A percentile compares a stretch with the other conserved stretches of the same genome.
phyloP scores from a whole-genome alignment of 2,888 invertebrate species.

The Rhaphigaster nebulosa region DNA sequence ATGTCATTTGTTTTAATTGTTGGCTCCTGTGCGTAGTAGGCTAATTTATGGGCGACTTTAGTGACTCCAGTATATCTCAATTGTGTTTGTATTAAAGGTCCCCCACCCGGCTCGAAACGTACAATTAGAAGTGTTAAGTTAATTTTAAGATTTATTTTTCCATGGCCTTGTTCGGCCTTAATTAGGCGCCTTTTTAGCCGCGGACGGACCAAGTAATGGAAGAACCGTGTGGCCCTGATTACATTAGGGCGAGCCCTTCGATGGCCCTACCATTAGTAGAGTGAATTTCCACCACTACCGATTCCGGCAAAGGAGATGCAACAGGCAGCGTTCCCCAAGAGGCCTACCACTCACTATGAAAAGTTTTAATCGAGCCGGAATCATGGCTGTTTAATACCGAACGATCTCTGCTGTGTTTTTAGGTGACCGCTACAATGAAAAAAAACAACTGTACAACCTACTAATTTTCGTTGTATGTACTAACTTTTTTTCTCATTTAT shows the following conservation, averaged over 20 bases:
- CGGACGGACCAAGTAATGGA: conserved; percentile 64
- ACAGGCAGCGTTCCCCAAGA: neutral
- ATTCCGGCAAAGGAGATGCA: neutral
- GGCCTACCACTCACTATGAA: conserved; percentile 8
- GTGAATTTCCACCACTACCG: neutral
- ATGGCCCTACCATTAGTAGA: conserved; percentile 44
- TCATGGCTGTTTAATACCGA: neutral
- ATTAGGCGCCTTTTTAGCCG: conserved; percentile 64
- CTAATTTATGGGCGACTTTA: conserved; percentile 65
- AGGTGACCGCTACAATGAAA: neutral
- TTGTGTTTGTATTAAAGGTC: conserved; percentile 64
- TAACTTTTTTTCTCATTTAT: neutral
- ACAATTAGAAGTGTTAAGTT: conserved; percentile 65
- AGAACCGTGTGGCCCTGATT: conserved; percentile 65
- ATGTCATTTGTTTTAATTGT: conserved; percentile 67
- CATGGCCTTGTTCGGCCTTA: conserved; percentile 63
- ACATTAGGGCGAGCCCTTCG: conserved; percentile 63
- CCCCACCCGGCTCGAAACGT: conserved; percentile 63
- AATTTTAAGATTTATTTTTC: conserved; percentile 65
- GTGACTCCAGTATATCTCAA: conserved; percentile 65
- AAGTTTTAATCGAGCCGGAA: conserved; percentile 7
- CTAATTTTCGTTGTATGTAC: neutral
- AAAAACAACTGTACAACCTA: neutral
- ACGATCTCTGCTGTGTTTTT: neutral
- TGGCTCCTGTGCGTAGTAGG: conserved; percentile 64